phyloP scores from a whole-genome alignment of 64 coral and sea anemone genomes.

The Porites lutea region DNA sequence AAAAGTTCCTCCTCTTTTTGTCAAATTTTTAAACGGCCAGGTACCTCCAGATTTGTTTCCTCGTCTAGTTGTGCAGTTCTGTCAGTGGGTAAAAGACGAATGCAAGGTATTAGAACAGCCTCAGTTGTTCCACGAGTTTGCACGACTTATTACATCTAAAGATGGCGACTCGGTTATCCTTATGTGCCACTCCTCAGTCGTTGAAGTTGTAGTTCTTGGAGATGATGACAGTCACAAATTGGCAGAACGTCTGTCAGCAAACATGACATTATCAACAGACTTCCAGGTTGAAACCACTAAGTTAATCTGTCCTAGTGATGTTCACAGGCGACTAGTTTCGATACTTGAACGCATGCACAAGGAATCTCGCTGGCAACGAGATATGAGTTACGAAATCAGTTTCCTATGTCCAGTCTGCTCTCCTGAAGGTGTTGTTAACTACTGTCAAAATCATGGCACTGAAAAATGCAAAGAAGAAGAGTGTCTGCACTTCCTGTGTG shows the following conservation, averaged over 20 bases:
- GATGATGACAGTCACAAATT: too few relatives aligned
- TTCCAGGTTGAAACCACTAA: not conserved
- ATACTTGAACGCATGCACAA: not conserved
- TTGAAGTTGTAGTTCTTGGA: not conserved
- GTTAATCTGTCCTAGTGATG: not conserved
- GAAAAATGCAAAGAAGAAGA: not conserved
- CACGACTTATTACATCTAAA: not conserved
- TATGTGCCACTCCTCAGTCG: not conserved
- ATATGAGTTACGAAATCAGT: slow-evolving; percentile 14
- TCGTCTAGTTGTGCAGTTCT: not conserved
- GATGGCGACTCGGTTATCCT: slow-evolving; percentile 3
- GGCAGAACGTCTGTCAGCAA: too few relatives aligned
- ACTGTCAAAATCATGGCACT: not conserved
- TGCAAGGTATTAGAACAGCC: not conserved
- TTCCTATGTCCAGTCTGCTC: slow-evolving; percentile 26
- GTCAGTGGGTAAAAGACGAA: not conserved
- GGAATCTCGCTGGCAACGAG: not conserved
- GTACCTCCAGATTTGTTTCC: slow-evolving; percentile 21
- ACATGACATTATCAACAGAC: too few relatives aligned
- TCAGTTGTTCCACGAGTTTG: not conserved
- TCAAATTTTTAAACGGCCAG: not conserved
- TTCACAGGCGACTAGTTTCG: not conserved
- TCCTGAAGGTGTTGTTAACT: not conserved
- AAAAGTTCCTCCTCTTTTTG: not conserved
- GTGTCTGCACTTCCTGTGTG: not conserved